Evolutionary conservation across 2,888 invertebrate species (phyloP).

Genomic region (Harpalus rubripes): DNA sequence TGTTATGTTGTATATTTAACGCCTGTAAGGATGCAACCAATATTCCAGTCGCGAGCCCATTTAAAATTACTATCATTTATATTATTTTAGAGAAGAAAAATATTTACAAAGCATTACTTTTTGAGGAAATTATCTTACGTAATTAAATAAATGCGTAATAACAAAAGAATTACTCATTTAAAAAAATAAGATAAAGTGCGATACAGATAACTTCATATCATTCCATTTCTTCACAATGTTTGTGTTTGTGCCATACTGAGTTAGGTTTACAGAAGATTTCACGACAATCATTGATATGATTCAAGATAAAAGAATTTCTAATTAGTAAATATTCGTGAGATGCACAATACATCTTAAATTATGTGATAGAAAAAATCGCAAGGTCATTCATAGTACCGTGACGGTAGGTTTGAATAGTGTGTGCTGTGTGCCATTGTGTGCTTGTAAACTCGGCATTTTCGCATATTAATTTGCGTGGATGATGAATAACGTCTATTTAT

Average conservation of each 20-base stretch:
- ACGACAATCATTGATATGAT: constrained; percentile 40
- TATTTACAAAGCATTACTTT: background rate
- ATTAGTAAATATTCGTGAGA: background rate
- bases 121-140: background rate
- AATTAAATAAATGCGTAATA: constrained; percentile 7
- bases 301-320: constrained; percentile 12
- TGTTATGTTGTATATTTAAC: background rate
- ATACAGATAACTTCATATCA: constrained; percentile 59
- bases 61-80: background rate
- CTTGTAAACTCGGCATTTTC: constrained; percentile 43
- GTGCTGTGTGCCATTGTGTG: constrained; percentile 55
- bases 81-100: background rate
- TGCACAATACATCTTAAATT: constrained; percentile 19
- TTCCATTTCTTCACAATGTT: constrained; percentile 33
- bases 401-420: constrained; percentile 52
- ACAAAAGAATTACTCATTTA: constrained; percentile 13
- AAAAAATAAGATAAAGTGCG: constrained; percentile 17
- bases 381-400: constrained; percentile 54
- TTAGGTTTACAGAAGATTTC: constrained; percentile 32
- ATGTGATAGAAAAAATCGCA: constrained; percentile 52
- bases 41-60: background rate
- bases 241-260: constrained; percentile 52
- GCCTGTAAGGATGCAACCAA: background rate
- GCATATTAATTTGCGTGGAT: constrained; percentile 59
- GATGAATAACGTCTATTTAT: constrained; percentile 65